A percentile compares a stretch with the other conserved stretches of the same genome.
phyloP scores from a whole-genome alignment of 2,797 vertebrate genomes.

The Aldrovandia affinis region DNA sequence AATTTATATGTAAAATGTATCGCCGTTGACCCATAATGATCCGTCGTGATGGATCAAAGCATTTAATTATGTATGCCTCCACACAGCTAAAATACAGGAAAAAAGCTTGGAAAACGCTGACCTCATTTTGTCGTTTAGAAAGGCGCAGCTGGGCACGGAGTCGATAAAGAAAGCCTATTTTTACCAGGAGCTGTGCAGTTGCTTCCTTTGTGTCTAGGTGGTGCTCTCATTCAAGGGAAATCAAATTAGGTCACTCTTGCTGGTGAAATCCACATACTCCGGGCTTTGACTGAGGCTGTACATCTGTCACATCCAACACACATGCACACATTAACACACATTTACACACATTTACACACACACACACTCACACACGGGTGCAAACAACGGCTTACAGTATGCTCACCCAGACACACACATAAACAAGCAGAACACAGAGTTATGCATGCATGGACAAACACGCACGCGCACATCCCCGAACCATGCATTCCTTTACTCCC shows the following conservation, averaged over 20 bases:
- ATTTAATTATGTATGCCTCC: not conserved
- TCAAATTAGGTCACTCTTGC: conserved; percentile 61
- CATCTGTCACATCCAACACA: conserved; percentile 55
- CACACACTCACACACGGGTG: not conserved
- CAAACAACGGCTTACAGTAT: not conserved
- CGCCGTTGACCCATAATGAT: conserved; percentile 10
- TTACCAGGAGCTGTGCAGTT: conserved; percentile 34
- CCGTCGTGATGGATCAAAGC: conserved; percentile 17
- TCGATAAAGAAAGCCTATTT: conserved; percentile 35
- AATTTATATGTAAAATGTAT: not conserved
- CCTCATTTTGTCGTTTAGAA: not conserved
- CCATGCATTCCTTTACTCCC: not conserved
- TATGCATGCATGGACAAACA: not conserved
- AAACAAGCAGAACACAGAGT: not conserved
- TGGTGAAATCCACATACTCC: conserved; percentile 66
- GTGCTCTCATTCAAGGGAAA: conserved; percentile 44
- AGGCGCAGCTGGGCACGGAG: not conserved
- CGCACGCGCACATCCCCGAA: not conserved
- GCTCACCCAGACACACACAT: not conserved
- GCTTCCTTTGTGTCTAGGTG: conserved; percentile 34
- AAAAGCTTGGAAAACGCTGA: not conserved
- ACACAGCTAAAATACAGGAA: not conserved
- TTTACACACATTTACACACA: not conserved
- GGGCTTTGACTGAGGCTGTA: conserved; percentile 54
- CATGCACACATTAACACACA: not conserved